Evolutionary conservation across 2,113 vertebrate genomes (phyloP).

Genomic region (Sander vitreus): DNA sequence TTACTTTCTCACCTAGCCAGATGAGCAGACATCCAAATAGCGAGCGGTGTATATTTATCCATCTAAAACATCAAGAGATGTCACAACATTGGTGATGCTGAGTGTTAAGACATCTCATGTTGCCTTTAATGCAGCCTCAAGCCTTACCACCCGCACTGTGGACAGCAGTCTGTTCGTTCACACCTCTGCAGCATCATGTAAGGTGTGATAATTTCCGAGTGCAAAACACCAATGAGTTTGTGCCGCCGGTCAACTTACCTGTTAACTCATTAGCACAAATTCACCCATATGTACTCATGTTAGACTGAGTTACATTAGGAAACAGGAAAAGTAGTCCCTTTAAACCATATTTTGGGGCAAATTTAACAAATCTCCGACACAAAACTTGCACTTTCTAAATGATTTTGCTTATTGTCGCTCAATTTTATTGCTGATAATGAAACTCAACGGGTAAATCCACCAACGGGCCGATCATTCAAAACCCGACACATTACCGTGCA

Average conservation of each 20-base stretch:
- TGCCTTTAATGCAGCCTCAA: conserved; percentile 46
- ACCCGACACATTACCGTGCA: not conserved
- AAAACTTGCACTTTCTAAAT: too few species aligned
- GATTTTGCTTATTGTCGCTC: too few species aligned
- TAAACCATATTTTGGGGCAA: too few species aligned
- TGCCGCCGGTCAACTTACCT: conserved; percentile 51
- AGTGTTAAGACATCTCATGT: conserved; percentile 68
- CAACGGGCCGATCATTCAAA: not conserved
- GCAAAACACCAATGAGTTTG: conserved; percentile 40
- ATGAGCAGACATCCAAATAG: conserved; percentile 67
- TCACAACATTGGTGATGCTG: conserved; percentile 69
- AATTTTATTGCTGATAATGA: not conserved
- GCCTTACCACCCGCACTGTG: conserved; percentile 41
- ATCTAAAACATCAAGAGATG: conserved; percentile 61
- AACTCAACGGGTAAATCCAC: not conserved
- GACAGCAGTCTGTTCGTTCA: conserved; percentile 75
- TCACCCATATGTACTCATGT: not conserved
- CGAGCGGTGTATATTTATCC: conserved; percentile 50
- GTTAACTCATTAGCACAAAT: conserved; percentile 32
- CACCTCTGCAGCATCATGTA: conserved; percentile 54
- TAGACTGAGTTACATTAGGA: not conserved
- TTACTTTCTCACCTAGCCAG: conserved; percentile 61
- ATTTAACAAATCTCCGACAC: not conserved
- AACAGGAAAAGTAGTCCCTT: not conserved
- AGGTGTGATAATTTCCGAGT: conserved; percentile 61